Percentiles rank a stretch among this genome's conserved stretches.
These are phyloP conservation scores for Vireo griseus DNA, from an alignment of 2,797 vertebrate species.

Conservation along the genomic window DNA sequence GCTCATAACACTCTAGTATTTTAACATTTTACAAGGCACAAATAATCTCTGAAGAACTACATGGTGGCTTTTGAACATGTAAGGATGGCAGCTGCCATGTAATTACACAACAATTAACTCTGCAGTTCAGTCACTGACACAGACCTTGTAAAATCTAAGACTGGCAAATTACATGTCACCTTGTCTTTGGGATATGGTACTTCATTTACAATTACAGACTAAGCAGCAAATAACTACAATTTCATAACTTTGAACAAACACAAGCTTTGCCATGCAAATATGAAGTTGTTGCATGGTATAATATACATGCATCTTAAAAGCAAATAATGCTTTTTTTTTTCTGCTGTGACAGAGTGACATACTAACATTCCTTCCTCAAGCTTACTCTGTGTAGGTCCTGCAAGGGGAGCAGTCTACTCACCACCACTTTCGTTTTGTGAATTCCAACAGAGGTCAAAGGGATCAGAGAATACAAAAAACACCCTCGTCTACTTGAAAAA, in stretches of 20 bases:
- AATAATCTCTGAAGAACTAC: background rate
- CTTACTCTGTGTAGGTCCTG: background rate
- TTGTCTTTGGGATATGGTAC: background rate
- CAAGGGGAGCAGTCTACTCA: background rate
- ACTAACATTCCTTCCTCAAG: background rate
- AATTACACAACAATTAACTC: background rate
- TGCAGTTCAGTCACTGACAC: background rate
- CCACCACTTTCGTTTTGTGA: background rate
- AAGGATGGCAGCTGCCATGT: background rate
- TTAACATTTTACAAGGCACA: slow-evolving; percentile 35
- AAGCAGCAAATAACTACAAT: background rate
- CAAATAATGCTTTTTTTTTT: background rate
- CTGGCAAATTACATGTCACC: background rate
- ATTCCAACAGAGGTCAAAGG: background rate
- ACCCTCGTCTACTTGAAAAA: background rate
- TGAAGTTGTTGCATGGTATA: background rate
- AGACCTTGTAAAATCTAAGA: background rate
- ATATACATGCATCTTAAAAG: background rate
- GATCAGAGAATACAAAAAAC: background rate
- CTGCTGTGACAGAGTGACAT: background rate
- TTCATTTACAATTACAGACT: background rate
- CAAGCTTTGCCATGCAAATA: background rate
- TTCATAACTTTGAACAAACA: background rate
- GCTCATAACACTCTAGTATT: background rate
- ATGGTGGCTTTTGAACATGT: background rate